A percentile compares a stretch with the other conserved stretches of the same genome.
phyloP scores from a whole-genome alignment of 2,888 invertebrate species.

The Frankliniella intonsa region DNA sequence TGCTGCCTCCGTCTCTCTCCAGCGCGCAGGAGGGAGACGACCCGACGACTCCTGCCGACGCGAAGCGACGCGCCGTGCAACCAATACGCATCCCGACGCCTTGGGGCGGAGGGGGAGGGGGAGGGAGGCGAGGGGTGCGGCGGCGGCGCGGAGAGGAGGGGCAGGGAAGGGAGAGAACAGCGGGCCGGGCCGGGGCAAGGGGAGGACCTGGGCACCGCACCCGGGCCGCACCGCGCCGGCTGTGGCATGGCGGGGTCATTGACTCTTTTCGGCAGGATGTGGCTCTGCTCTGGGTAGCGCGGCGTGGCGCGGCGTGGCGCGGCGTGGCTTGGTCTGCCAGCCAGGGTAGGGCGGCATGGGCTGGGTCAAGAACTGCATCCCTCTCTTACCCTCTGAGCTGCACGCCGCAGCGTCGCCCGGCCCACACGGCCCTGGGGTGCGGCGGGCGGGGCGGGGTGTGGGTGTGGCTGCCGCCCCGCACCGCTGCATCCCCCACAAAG shows the following conservation, averaged over 20 bases:
- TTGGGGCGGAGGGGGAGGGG: background rate
- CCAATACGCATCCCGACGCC: background rate
- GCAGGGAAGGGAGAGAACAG: background rate
- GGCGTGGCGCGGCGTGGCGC: background rate
- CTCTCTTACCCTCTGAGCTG: background rate
- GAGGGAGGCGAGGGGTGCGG: background rate
- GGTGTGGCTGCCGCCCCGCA: background rate
- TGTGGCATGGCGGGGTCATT: too few relatives aligned
- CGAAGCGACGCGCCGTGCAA: too few relatives aligned
- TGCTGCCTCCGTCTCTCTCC: background rate
- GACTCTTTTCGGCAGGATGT: conserved; percentile 24
- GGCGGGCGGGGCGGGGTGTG: background rate
- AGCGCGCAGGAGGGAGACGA: background rate
- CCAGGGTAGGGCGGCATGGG: background rate
- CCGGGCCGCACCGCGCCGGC: too few relatives aligned
- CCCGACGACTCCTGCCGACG: too few relatives aligned
- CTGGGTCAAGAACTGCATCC: conserved; percentile 15
- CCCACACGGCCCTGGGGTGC: background rate
- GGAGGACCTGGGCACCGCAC: too few relatives aligned
- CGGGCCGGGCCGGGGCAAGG: too few relatives aligned
- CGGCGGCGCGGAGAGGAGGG: background rate
- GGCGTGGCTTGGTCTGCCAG: too few relatives aligned
- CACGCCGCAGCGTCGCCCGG: background rate
- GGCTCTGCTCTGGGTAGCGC: background rate
- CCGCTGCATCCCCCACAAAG: background rate